phyloP scores from a whole-genome alignment of 2,113 vertebrate genomes.

The Fulmarus glacialis region DNA sequence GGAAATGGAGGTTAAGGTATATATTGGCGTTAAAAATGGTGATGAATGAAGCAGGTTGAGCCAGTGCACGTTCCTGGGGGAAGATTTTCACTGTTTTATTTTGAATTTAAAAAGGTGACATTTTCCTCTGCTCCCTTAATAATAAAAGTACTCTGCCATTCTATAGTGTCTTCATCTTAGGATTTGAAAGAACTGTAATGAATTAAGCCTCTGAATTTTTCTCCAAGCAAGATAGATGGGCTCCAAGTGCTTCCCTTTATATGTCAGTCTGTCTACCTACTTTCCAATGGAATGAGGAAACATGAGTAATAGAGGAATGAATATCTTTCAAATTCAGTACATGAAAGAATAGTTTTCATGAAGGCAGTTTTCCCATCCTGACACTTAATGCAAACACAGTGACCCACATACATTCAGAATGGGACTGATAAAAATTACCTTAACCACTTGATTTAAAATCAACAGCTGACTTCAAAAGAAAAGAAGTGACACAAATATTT shows the following conservation, averaged over 20 bases:
- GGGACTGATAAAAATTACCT: slow-evolving; percentile 4
- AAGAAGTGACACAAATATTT: slow-evolving; percentile 48
- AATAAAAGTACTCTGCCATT: neutral
- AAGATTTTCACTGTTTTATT: neutral
- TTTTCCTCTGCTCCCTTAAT: neutral
- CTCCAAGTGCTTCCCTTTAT: slow-evolving; percentile 5
- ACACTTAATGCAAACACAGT: slow-evolving; percentile 37
- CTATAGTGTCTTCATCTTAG: neutral
- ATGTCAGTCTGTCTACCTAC: neutral
- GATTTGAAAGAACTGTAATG: slow-evolving; percentile 37
- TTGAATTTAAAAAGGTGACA: neutral
- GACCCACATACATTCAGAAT: slow-evolving; percentile 59
- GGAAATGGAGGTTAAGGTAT: neutral
- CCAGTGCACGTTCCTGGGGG: neutral
- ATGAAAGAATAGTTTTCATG: slow-evolving; percentile 37
- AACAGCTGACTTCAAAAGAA: slow-evolving; percentile 66
- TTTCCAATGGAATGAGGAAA: slow-evolving; percentile 7
- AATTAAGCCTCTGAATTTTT: slow-evolving; percentile 10
- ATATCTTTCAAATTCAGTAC: slow-evolving; percentile 35
- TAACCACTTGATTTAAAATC: slow-evolving; percentile 43
- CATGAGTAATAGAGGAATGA: neutral
- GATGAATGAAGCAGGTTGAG: neutral
- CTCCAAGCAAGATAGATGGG: slow-evolving; percentile 3
- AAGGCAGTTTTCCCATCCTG: slow-evolving; percentile 4
- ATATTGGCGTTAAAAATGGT: neutral